Evolutionary conservation across 2,797 vertebrate species (phyloP), one percentile per base, ranked within the genome.

Genomic region (Sphaeramia orbicularis): DNA sequence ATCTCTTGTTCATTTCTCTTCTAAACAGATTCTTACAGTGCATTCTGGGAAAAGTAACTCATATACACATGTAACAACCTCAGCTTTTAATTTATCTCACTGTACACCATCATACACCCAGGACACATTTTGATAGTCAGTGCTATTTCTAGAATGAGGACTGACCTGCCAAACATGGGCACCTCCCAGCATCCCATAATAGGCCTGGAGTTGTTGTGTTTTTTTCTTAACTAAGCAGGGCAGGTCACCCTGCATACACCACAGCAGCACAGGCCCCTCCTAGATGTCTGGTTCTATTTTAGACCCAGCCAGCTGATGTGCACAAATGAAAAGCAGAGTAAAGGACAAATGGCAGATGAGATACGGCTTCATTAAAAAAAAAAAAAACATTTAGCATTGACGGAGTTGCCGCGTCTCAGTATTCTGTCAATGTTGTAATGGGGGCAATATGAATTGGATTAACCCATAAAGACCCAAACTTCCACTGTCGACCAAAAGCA

Each of bases 61-160:
- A 11, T 37, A n/a, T 19, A 27, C 38, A 10, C 21, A 1, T 71
- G 36, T 11, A 24, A 47, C 9, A 41, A 4, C 27, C 10, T 8
- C 21, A 15, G 21, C 37, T 62, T 11, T 19, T 12, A 48, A 12
- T 18, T 50, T 18, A 48, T 24, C 27, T 51, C 30, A 55, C 44
- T 30, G 36, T n/a, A 32, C 24, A 45, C n/a, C 30, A 35, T 44
- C 44, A 48, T 49, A 55, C 44, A 35, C 55, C 59, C 50, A 55
- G 19, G 35, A 51, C 59, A 35, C 37, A 6, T 76, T 42, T 81
- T 71, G 80, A 42, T 81, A 44, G 35, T 32, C n/a, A 59, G 19
- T 78, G 51, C 62, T 74, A 71, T 85, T 86, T 61, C 59, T 80
- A 61, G 80, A 86, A 88, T 83, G 84, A 81, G 56, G 84, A 79